A percentile compares a stretch with the other conserved stretches of the same genome.
Evolutionary conservation across 2,888 invertebrate genomes (phyloP).

Genomic region (Germaria angustata): DNA sequence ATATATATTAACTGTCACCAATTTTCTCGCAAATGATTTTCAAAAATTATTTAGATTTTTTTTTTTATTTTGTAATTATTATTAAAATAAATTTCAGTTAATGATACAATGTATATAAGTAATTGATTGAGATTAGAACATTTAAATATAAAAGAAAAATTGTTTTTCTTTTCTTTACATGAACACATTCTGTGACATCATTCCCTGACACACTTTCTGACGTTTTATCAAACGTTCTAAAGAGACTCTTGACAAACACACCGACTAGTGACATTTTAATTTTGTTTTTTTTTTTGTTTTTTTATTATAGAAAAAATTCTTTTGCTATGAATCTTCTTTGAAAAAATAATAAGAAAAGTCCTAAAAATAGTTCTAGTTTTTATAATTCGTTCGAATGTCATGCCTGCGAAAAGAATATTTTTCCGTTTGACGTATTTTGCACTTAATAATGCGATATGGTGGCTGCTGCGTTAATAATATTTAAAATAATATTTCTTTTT

Average conservation of each 20-base stretch:
- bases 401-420: conserved; percentile 23
- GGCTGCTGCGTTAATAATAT: neutral
- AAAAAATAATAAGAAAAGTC: conserved; percentile 45
- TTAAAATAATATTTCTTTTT: conserved; percentile 10
- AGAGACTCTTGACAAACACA: conserved; percentile 2
- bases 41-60: too few species aligned
- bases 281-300: neutral
- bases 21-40: too few species aligned
- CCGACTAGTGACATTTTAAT: conserved; percentile 35
- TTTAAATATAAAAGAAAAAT: neutral
- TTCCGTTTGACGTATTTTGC: conserved; percentile 62
- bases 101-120: neutral
- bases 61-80: neutral
- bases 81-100: neutral
- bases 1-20: too few species aligned
- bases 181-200: conserved; percentile 35
- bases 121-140: neutral
- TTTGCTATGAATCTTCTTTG: conserved; percentile 44
- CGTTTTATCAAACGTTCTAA: conserved; percentile 30
- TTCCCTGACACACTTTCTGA: conserved; percentile 39
- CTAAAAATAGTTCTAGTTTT: conserved; percentile 38
- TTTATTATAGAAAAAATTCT: conserved; percentile 28
- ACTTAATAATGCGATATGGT: conserved; percentile 33
- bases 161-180: neutral
- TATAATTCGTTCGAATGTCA: conserved; percentile 15